Conservation (phyloP, 2,113 vertebrate genomes). For the Euleptes europaea region DNA sequence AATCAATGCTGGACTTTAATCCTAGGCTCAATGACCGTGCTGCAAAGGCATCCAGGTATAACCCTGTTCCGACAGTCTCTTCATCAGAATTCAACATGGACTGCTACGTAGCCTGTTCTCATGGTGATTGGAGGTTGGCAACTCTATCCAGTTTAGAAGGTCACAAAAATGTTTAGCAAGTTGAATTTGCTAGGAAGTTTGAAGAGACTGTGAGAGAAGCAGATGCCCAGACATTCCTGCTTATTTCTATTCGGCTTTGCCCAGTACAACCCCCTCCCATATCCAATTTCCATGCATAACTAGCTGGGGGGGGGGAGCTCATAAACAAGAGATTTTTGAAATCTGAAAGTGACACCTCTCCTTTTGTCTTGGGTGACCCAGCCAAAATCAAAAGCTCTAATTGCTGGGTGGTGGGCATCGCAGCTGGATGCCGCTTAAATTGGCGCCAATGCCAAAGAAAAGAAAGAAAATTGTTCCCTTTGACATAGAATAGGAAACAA, state of each 20-base stretch:
- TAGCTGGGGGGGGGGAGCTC: neutral
- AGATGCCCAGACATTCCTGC: neutral
- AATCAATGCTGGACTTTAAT: too few relatives aligned
- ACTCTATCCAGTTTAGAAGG: neutral
- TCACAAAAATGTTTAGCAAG: neutral
- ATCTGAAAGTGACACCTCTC: neutral
- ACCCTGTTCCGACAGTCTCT: too few relatives aligned
- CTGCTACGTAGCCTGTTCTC: too few relatives aligned
- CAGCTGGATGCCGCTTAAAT: slow-evolving; percentile 1
- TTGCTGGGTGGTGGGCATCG: slow-evolving; percentile 3
- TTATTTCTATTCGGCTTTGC: neutral
- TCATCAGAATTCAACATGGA: too few relatives aligned
- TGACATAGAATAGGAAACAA: slow-evolving; percentile 12
- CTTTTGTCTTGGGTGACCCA: neutral
- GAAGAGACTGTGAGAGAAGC: neutral
- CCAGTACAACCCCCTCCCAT: neutral
- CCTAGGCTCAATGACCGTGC: too few relatives aligned
- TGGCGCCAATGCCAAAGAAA: neutral
- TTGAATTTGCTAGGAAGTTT: neutral
- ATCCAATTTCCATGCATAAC: neutral
- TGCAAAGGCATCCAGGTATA: too few relatives aligned
- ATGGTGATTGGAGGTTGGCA: too few relatives aligned
- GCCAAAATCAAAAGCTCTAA: slow-evolving; percentile 20
- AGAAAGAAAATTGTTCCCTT: slow-evolving; percentile 1
- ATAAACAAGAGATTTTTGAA: neutral